These are phyloP conservation scores for Elymnias hypermnestra DNA, from an alignment of 1,140 invertebrate species.

Conservation along the genomic window DNA sequence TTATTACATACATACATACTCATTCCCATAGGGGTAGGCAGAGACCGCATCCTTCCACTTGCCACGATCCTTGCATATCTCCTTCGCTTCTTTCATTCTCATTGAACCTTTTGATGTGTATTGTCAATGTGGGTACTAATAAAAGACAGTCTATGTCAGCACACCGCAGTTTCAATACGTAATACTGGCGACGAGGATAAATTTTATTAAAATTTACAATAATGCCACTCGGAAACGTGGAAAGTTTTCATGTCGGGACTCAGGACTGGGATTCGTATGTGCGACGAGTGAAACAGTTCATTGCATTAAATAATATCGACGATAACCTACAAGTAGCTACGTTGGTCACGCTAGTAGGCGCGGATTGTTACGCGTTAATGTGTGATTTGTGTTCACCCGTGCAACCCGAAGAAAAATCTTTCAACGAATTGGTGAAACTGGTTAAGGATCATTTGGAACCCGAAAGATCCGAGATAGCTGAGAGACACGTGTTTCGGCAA, in stretches of 20 bases:
- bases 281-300: slow-evolving; percentile 29
- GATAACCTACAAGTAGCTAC: slow-evolving; percentile 21
- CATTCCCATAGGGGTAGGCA: too few species aligned
- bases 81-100: too few species aligned
- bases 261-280: slow-evolving; percentile 27
- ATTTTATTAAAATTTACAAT: not conserved
- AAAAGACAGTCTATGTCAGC: too few species aligned
- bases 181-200: too few species aligned
- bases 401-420: slow-evolving; percentile 20
- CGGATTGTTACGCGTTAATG: slow-evolving; percentile 28
- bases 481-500: slow-evolving; percentile 13
- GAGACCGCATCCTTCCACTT: too few species aligned
- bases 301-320: slow-evolving; percentile 27
- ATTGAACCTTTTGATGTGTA: too few species aligned
- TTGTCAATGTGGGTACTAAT: too few species aligned
- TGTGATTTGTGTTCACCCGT: slow-evolving; percentile 31
- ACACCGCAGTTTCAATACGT: too few species aligned
- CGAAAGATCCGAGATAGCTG: slow-evolving; percentile 24
- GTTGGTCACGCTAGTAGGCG: slow-evolving; percentile 31
- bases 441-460: slow-evolving; percentile 26
- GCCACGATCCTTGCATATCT: too few species aligned
- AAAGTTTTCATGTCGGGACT: slow-evolving; percentile 2
- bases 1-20: too few species aligned
- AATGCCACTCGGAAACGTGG: slow-evolving; percentile 11
- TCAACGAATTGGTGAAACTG: slow-evolving; percentile 21